These are phyloP conservation scores for Drosophila pectinifera DNA, from an alignment of 1,140 invertebrate genomes.

Conservation along the genomic window DNA sequence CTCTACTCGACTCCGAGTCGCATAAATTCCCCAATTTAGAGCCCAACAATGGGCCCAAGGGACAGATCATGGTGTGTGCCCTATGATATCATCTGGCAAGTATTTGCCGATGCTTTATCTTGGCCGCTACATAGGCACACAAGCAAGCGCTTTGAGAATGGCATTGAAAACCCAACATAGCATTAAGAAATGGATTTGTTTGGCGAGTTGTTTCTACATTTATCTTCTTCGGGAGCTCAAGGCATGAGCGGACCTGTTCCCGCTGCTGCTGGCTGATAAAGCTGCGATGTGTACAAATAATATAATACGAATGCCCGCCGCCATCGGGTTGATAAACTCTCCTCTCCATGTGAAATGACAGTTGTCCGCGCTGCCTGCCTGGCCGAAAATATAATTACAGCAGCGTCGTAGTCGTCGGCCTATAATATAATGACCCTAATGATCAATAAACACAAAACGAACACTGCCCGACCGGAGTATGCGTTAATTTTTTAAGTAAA, in stretches of 20 bases:
- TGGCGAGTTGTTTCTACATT: conserved; percentile 38
- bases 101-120: conserved; percentile 68
- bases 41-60: no score
- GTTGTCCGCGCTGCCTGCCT: no score
- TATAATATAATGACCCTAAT: conserved; percentile 69
- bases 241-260: conserved; percentile 52
- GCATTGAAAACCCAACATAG: conserved; percentile 54
- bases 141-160: conserved; percentile 29
- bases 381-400: conserved; percentile 49
- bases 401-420: conserved; percentile 3
- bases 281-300: conserved; percentile 60
- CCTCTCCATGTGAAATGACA: conserved; percentile 68
- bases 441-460: conserved; percentile 70
- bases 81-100: conserved; percentile 75
- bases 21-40: conserved; percentile 50
- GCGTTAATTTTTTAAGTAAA: conserved; percentile 80
- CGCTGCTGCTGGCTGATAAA: conserved; percentile 58
- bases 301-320: conserved; percentile 16
- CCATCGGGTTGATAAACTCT: conserved; percentile 73
- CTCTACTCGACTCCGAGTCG: conserved; percentile 16
- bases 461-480: conserved; percentile 23
- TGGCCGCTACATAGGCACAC: conserved; percentile 21
- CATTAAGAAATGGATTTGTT: conserved; percentile 55
- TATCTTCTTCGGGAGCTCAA: conserved; percentile 58
- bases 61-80: conserved; percentile 31